Evolutionary conservation across 1,140 invertebrate genomes (phyloP).

Genomic region (Odontomachus brunneus): DNA sequence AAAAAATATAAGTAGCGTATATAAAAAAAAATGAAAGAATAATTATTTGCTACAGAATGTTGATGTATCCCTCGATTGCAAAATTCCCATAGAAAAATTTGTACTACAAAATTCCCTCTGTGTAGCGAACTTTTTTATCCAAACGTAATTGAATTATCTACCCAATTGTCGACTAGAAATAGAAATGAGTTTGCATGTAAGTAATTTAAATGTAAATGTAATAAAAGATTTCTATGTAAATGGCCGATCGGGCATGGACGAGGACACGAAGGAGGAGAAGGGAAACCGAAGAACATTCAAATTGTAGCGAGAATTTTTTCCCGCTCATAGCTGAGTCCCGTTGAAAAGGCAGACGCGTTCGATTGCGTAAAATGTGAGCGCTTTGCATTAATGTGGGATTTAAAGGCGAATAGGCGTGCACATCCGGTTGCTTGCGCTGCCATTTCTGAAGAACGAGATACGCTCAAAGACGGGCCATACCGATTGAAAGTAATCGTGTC

Average conservation of each 20-base stretch:
- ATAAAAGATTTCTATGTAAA: no score
- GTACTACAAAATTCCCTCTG: no score
- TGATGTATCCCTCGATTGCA: no score
- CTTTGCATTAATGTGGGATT: conserved; percentile 40
- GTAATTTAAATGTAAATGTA: no score
- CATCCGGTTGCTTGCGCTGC: conserved; percentile 44
- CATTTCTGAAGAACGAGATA: conserved; percentile 49
- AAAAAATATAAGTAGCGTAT: no score
- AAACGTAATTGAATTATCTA: no score
- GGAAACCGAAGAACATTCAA: not conserved
- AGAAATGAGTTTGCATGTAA: no score
- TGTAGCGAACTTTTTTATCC: no score
- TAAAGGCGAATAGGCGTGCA: conserved; percentile 55
- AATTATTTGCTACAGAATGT: no score
- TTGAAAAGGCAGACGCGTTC: conserved; percentile 5
- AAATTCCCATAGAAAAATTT: no score
- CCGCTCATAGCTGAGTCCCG: not conserved
- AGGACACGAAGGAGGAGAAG: not conserved
- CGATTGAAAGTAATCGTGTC: conserved; percentile 7
- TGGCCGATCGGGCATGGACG: not conserved
- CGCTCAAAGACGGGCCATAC: conserved; percentile 37
- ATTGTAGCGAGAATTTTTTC: not conserved
- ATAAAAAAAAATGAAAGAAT: no score
- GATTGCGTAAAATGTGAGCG: conserved; percentile 49
- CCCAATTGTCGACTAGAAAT: no score